A percentile compares a stretch with the other conserved stretches of the same genome.
Evolutionary conservation across 2,888 invertebrate species (phyloP).

Genomic region (Drosophila limbata): DNA sequence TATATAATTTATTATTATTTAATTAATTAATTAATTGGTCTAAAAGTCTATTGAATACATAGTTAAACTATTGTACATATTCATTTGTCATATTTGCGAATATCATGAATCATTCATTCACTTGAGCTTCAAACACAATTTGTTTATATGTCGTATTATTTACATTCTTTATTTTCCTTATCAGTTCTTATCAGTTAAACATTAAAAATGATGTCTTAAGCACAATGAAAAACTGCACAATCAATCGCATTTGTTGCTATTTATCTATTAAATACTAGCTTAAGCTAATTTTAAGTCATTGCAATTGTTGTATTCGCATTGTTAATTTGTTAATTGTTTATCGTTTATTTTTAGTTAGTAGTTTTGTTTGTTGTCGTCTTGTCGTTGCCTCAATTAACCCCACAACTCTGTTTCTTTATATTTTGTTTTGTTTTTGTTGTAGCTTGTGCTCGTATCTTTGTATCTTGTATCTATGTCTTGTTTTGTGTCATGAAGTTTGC

Average conservation of each 20-base stretch:
- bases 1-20: constrained; percentile 27
- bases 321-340: constrained; percentile 35
- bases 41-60: constrained; percentile 1
- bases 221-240: constrained; percentile 43
- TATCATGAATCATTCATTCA: constrained; percentile 18
- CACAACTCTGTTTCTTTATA: constrained; percentile 6
- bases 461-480: constrained; percentile 37
- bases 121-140: constrained; percentile 13
- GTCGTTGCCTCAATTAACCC: constrained; percentile 55
- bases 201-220: constrained; percentile 21
- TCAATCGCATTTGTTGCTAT: constrained; percentile 38
- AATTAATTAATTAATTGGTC: constrained; percentile 3
- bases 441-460: constrained; percentile 37
- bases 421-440: constrained; percentile 27
- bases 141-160: constrained; percentile 19
- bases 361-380: constrained; percentile 65
- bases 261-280: constrained; percentile 29
- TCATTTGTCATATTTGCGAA: constrained; percentile 12
- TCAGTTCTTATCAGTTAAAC: constrained; percentile 17
- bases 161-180: constrained; percentile 8
- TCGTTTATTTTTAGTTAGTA: constrained; percentile 43
- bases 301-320: constrained; percentile 37
- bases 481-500: constrained; percentile 10
- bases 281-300: constrained; percentile 49
- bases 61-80: constrained; percentile 17